Evolutionary conservation across 2,113 vertebrate genomes (phyloP).

Genomic region (Nanorana parkeri): DNA sequence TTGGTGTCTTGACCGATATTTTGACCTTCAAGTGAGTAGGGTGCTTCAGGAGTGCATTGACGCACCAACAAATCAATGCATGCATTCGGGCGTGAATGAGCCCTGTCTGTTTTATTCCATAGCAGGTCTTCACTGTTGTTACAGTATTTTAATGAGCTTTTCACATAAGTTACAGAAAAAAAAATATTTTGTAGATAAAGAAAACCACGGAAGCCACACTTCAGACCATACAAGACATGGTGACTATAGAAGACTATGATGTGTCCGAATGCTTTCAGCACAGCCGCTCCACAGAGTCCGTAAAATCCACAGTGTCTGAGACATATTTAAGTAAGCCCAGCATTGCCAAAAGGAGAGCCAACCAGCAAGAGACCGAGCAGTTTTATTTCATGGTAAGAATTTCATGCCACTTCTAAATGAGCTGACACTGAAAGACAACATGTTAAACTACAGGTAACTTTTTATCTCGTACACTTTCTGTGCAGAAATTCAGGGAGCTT

Average conservation of each 20-base stretch:
- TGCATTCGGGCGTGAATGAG: too few relatives aligned
- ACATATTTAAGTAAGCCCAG: constrained; percentile 97
- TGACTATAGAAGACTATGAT: constrained; percentile 97
- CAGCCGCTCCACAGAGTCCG: constrained; percentile 95
- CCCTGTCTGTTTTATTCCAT: too few relatives aligned
- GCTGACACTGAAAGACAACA: neutral
- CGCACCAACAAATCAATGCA: too few relatives aligned
- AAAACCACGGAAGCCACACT: constrained; percentile 97
- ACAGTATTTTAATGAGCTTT: too few relatives aligned
- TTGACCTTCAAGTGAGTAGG: too few relatives aligned
- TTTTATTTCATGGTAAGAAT: constrained; percentile 94
- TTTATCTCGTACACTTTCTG: constrained; percentile 60
- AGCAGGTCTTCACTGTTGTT: too few relatives aligned
- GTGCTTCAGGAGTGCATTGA: too few relatives aligned
- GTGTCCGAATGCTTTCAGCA: constrained; percentile 98
- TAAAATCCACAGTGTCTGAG: constrained; percentile 95
- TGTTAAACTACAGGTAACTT: neutral
- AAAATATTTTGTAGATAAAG: constrained; percentile 81
- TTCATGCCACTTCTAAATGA: neutral
- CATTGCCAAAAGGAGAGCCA: constrained; percentile 95
- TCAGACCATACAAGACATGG: constrained; percentile 98
- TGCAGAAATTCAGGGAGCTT: constrained; percentile 97
- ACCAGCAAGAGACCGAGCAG: constrained; percentile 97
- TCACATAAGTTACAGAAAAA: too few relatives aligned
- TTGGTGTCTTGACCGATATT: too few relatives aligned